Percentiles rank a stretch among this genome's conserved stretches.
Evolutionary conservation across 1,140 invertebrate genomes (phyloP).

Genomic region (Plectrocnemia conspersa): DNA sequence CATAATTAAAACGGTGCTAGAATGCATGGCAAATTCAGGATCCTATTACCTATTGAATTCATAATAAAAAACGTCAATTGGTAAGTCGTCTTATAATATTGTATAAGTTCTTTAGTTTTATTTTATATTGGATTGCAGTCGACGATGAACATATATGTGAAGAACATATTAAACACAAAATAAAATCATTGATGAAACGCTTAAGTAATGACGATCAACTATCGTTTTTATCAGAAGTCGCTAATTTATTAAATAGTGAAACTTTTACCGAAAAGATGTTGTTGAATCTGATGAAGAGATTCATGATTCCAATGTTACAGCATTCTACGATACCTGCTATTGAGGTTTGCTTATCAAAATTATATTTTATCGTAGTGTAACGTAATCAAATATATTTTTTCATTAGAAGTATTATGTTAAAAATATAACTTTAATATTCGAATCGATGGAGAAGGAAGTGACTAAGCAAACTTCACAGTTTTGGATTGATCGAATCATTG

Average conservation of each 20-base stretch:
- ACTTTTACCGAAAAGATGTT: slow-evolving; percentile 4
- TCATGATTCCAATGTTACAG: slow-evolving; percentile 19
- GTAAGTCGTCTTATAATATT: neutral
- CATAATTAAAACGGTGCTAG: slow-evolving; percentile 17
- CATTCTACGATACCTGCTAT: neutral
- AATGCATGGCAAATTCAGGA: slow-evolving; percentile 30
- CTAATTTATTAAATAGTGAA: neutral
- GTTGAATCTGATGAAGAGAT: slow-evolving; percentile 21
- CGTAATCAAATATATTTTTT: slow-evolving; percentile 1
- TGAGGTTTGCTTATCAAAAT: slow-evolving; percentile 22
- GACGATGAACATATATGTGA: slow-evolving; percentile 28
- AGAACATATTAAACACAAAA: slow-evolving; percentile 26
- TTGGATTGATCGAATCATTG: slow-evolving; percentile 8
- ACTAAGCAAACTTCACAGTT: slow-evolving; percentile 9
- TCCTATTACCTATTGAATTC: slow-evolving; percentile 13
- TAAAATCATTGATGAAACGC: slow-evolving; percentile 24
- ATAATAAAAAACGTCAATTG: slow-evolving; percentile 8
- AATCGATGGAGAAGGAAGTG: slow-evolving; percentile 18
- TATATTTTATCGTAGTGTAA: too few species aligned
- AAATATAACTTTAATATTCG: slow-evolving; percentile 3
- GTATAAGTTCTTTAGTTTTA: slow-evolving; percentile 3
- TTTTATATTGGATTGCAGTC: slow-evolving; percentile 15
- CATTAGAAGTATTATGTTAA: slow-evolving; percentile 25
- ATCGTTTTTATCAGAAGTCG: slow-evolving; percentile 7
- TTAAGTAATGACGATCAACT: slow-evolving; percentile 8